These are phyloP conservation scores for Hystrix brachyura DNA, from an alignment of 2,113 vertebrate species.

Conservation along the genomic window DNA sequence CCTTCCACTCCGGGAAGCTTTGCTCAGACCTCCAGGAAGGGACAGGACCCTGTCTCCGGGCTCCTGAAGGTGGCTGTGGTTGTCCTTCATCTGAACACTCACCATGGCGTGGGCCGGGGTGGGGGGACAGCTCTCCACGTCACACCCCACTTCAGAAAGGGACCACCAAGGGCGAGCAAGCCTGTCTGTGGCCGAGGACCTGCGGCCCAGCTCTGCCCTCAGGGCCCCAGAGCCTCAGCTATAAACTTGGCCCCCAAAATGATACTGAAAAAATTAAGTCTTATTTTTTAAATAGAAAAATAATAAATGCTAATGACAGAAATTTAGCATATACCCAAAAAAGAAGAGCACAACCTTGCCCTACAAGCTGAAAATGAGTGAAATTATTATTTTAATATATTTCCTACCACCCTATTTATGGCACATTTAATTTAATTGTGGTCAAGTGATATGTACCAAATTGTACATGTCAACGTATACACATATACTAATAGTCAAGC, in stretches of 20 bases:
- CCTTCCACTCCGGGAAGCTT: not conserved
- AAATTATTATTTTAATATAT: not conserved
- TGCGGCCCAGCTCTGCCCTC: not conserved
- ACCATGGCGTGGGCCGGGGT: not conserved
- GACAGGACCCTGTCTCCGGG: not conserved
- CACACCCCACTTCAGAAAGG: not conserved
- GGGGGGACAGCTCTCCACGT: not conserved
- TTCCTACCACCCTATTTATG: not conserved
- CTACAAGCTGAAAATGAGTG: not conserved
- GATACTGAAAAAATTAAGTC: not conserved
- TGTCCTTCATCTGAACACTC: not conserved
- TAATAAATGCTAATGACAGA: not conserved
- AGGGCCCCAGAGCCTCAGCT: not conserved
- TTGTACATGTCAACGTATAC: not conserved
- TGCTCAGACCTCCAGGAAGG: not conserved
- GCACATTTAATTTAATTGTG: not conserved
- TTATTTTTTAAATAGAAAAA: not conserved
- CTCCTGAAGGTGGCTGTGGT: not conserved
- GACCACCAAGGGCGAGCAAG: no score
- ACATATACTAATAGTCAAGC: not conserved
- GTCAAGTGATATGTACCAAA: not conserved
- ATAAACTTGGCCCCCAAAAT: not conserved
- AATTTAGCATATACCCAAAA: not conserved
- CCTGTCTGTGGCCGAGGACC: not conserved
- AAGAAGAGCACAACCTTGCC: not conserved